phyloP scores from a whole-genome alignment of 2,797 vertebrate genomes.

The Poeciliopsis turneri region DNA sequence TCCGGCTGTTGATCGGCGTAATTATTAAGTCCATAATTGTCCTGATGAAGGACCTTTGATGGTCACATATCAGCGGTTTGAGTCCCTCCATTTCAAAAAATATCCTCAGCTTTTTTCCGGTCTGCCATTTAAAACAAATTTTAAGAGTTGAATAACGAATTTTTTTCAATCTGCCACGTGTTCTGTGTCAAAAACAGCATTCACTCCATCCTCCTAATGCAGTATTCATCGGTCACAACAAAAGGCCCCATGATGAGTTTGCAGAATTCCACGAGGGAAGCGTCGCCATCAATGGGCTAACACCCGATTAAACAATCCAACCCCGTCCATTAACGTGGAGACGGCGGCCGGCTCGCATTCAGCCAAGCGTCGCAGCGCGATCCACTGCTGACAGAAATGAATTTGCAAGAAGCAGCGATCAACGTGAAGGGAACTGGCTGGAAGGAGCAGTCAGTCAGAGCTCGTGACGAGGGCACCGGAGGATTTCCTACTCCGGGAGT shows the following conservation, averaged over 20 bases:
- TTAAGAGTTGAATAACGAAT: background rate
- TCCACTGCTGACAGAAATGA: constrained; percentile 49
- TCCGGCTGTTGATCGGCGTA: too few relatives aligned
- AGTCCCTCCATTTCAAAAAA: background rate
- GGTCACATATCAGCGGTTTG: background rate
- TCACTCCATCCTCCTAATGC: constrained; percentile 26
- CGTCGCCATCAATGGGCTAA: constrained; percentile 42
- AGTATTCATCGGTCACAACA: constrained; percentile 55
- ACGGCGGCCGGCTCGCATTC: constrained; percentile 34
- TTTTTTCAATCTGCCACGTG: constrained; percentile 22
- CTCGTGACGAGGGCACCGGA: constrained; percentile 3
- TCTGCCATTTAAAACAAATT: background rate
- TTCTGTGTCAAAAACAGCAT: background rate
- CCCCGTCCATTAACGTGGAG: constrained; percentile 30
- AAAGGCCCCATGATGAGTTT: constrained; percentile 33
- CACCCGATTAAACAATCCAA: constrained; percentile 30
- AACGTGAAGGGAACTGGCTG: constrained; percentile 17
- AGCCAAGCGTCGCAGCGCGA: constrained; percentile 48
- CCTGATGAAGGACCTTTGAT: background rate
- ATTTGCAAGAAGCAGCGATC: constrained; percentile 41
- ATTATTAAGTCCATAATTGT: background rate
- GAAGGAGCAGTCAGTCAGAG: constrained; percentile 20
- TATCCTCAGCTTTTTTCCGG: background rate
- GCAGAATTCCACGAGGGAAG: constrained; percentile 34
- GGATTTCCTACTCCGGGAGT: constrained; percentile 15